Evolutionary conservation across 2,113 vertebrate genomes (phyloP), one percentile per base, ranked within the genome.

Genomic region (Phodopus roborovskii): DNA sequence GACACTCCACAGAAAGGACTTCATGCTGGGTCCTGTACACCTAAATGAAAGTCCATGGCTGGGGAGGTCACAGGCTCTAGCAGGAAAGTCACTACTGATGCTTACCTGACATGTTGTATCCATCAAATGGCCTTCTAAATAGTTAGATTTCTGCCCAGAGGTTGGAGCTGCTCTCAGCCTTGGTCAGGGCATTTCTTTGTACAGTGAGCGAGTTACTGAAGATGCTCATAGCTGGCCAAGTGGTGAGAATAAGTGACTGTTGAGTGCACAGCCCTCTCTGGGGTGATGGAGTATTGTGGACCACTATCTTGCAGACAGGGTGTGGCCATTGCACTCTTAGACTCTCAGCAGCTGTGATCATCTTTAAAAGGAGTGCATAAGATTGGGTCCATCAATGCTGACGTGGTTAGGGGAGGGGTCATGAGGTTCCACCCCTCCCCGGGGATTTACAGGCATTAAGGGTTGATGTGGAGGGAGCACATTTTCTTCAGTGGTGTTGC

Each of bases 311-410:
- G 22, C 45, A 26, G 12, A 13, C 48, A 53, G 5, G 30, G 3
- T 20, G 4, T 0, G 17, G 17, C 42, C 1, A 1, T n/a, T 28
- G 66, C 20, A 9, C 33, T n/a, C 62, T 7, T 4, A 11, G 1
- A 26, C 7, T 26, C 66, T 26, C 85, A 17, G 66, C 66, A 87
- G 48, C 48, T 56, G 30, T 20, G 48, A 87, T 71, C 19, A 68
- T 13, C 45, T n/a, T 12, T 11, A 0, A 30, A 50, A 64, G 30
- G 82, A 2, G 2, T 45, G n/a, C n/a, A n/a, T n/a, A 19, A 66
- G 39, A 45, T 1, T 64, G 39, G 45, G 45, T 19, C 45, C 64
- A 66, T 66, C 26, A 12, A 16, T 4, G 1, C 26, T 48, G 26
- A 33, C 60, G 1, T 12, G 22, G 64, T 53, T 53, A 22, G 33